phyloP scores from a whole-genome alignment of 2,888 invertebrate genomes.

The Tortrix viridana region DNA sequence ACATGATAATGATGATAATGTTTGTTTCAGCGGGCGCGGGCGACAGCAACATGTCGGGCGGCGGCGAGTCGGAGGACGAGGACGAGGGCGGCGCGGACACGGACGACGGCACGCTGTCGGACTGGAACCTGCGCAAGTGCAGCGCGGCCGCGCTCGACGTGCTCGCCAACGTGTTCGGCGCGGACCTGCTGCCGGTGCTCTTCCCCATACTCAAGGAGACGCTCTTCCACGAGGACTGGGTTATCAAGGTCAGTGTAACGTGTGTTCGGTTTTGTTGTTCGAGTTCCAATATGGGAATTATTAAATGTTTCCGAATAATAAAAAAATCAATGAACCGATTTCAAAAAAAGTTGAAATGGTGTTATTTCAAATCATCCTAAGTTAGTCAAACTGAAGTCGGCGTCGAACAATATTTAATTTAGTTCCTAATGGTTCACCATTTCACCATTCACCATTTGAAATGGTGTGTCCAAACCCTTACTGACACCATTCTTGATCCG shows the following conservation, averaged over 20 bases:
- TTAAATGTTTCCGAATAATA: too few relatives aligned
- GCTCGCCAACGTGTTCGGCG: conserved; percentile 97
- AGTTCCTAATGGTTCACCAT: too few relatives aligned
- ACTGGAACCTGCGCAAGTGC: conserved; percentile 99
- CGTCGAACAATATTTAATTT: too few relatives aligned
- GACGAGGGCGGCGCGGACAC: conserved; percentile 92
- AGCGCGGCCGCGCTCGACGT: conserved; percentile 99
- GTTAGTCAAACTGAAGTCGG: too few relatives aligned
- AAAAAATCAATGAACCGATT: too few relatives aligned
- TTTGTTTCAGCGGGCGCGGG: conserved; percentile 72
- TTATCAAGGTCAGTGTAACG: conserved; percentile 90
- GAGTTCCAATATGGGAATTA: too few relatives aligned
- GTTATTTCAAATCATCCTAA: too few relatives aligned
- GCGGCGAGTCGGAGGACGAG: conserved; percentile 88
- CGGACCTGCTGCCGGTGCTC: conserved; percentile 96
- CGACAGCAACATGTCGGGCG: conserved; percentile 82
- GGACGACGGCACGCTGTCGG: conserved; percentile 95
- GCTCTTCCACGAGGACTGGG: conserved; percentile 97
- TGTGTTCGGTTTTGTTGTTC: neutral
- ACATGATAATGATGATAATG: neutral
- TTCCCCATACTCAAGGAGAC: conserved; percentile 98
- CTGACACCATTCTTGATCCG: too few relatives aligned
- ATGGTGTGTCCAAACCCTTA: too few relatives aligned
- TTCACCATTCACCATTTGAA: too few relatives aligned
- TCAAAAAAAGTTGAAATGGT: too few relatives aligned